A percentile compares a stretch with the other conserved stretches of the same genome.
Evolutionary conservation across 1,140 invertebrate genomes (phyloP).

Genomic region (Hirudo medicinalis): DNA sequence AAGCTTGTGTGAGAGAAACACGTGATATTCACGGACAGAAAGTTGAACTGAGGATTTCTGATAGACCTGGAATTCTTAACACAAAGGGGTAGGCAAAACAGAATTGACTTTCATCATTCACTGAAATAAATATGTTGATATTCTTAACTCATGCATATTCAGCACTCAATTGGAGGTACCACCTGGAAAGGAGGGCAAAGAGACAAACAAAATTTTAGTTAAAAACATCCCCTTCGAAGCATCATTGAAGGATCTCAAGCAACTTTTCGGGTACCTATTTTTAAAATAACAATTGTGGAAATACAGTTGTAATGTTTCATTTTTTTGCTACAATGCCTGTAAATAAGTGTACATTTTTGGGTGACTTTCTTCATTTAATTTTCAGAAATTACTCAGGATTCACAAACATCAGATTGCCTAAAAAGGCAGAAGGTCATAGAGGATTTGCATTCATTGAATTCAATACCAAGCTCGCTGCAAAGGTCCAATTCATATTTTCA

Average conservation of each 20-base stretch:
- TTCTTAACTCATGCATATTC: no score
- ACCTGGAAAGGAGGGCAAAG: constrained; percentile 56
- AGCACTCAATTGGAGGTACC: constrained; percentile 43
- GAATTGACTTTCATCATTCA: not conserved
- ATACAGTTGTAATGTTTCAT: constrained; percentile 14
- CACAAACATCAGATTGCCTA: constrained; percentile 76
- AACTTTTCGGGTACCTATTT: constrained; percentile 70
- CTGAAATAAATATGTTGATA: no score
- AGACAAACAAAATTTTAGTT: constrained; percentile 70
- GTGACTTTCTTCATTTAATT: constrained; percentile 64
- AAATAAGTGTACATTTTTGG: no score
- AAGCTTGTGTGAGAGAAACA: no score
- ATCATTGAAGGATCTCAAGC: constrained; percentile 67
- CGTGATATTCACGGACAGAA: no score
- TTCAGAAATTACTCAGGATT: constrained; percentile 47
- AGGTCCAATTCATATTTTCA: constrained; percentile 51
- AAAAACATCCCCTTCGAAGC: constrained; percentile 94
- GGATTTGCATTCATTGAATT: constrained; percentile 96
- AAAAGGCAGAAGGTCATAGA: constrained; percentile 74
- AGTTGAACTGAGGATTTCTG: no score
- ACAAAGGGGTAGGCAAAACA: not conserved
- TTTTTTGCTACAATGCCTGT: no score
- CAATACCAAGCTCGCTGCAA: constrained; percentile 72
- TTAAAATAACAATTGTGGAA: not conserved
- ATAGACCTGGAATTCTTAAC: no score